A percentile compares a stretch with the other conserved stretches of the same genome.
These are phyloP conservation scores for Drosophila bipectinata DNA, from an alignment of 1,140 invertebrate species.

Conservation along the genomic window DNA sequence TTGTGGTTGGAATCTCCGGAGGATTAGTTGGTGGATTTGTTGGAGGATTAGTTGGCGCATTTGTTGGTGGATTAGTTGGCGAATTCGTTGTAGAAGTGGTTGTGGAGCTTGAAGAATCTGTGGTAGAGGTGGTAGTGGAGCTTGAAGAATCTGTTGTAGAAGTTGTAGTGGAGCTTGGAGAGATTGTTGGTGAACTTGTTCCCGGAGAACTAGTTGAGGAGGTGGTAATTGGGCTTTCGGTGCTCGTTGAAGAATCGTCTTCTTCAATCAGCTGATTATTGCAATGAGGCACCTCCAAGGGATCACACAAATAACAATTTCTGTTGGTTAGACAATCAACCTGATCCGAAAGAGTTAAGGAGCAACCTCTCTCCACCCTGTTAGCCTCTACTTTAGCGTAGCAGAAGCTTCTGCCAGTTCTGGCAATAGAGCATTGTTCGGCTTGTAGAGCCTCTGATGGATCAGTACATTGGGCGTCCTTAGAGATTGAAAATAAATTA, in stretches of 20 bases:
- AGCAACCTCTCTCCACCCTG: conserved; percentile 58
- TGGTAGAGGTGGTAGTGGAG: conserved; percentile 22
- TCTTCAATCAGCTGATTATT: conserved; percentile 42
- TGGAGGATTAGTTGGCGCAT: conserved; percentile 5
- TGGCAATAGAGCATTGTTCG: conserved; percentile 51
- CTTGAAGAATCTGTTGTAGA: conserved; percentile 9
- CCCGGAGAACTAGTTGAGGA: conserved; percentile 4
- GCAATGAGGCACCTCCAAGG: conserved; percentile 49
- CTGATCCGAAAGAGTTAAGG: conserved; percentile 48
- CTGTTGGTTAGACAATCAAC: conserved; percentile 34
- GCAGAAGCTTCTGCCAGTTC: conserved; percentile 60
- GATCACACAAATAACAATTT: conserved; percentile 65
- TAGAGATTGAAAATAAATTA: neutral
- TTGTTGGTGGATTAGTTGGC: conserved; percentile 6
- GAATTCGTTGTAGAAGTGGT: neutral
- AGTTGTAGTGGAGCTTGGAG: conserved; percentile 13
- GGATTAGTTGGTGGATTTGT: conserved; percentile 13
- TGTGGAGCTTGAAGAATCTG: conserved; percentile 19
- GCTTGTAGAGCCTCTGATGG: conserved; percentile 28
- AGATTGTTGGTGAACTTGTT: neutral
- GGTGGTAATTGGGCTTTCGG: conserved; percentile 15
- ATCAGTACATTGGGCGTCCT: conserved; percentile 54
- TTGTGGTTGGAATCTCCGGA: conserved; percentile 34
- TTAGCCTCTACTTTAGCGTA: conserved; percentile 40
- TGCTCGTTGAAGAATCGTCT: conserved; percentile 8